These are phyloP conservation scores for Tanypteryx hageni DNA, from an alignment of 2,888 invertebrate species.

Conservation along the genomic window DNA sequence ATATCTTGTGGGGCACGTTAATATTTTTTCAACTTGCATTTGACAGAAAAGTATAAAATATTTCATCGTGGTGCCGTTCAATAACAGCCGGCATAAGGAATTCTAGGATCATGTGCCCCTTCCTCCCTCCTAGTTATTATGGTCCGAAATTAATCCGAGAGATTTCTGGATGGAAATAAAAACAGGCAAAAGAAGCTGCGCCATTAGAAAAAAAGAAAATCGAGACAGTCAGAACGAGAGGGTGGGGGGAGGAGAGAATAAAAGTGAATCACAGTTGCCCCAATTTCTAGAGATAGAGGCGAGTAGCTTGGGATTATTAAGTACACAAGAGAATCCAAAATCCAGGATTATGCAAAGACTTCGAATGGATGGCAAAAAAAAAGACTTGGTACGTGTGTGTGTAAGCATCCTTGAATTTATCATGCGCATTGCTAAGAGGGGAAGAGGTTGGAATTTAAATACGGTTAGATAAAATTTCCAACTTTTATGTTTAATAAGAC, in stretches of 20 bases:
- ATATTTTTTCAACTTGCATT: neutral
- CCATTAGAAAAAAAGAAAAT: neutral
- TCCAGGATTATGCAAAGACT: conserved; percentile 1
- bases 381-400: neutral
- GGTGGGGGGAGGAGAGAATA: neutral
- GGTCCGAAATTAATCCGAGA: conserved; percentile 21
- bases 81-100: too few species aligned
- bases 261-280: neutral
- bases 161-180: neutral
- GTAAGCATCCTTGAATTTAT: conserved; percentile 8
- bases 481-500: neutral
- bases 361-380: conserved; percentile 5
- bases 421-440: neutral
- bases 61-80: neutral
- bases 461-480: neutral
- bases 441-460: neutral
- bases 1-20: too few species aligned
- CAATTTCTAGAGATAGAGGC: neutral
- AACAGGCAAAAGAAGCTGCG: neutral
- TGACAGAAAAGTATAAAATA: neutral
- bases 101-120: neutral
- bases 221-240: neutral
- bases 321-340: neutral
- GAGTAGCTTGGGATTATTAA: conserved; percentile 8
- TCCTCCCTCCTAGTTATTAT: conserved; percentile 14